These are phyloP conservation scores for Nibea coibor DNA, from an alignment of 2,113 vertebrate species.

Conservation along the genomic window DNA sequence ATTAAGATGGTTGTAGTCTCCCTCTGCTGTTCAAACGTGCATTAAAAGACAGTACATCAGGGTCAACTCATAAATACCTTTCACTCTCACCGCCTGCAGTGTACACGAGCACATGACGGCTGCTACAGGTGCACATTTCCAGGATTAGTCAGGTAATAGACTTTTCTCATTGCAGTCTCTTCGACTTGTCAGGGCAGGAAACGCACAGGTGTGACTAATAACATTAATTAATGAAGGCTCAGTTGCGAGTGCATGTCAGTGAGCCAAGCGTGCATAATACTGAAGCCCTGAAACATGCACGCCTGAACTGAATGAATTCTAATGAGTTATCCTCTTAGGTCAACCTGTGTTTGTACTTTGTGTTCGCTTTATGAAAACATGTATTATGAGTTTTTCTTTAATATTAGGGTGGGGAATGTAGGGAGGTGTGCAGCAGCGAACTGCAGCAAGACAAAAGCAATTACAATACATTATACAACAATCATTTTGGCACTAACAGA, in stretches of 20 bases:
- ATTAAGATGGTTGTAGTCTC: neutral
- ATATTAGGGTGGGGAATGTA: neutral
- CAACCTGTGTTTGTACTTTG: neutral
- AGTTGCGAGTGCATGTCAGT: neutral
- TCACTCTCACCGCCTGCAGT: neutral
- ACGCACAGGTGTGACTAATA: neutral
- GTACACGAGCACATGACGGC: neutral
- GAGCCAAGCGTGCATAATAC: neutral
- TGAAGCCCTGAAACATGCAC: neutral
- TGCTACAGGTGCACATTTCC: neutral
- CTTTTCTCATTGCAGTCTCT: neutral
- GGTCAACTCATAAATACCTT: neutral
- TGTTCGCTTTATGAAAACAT: neutral
- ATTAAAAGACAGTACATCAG: slow-evolving; percentile 8
- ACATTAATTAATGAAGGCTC: neutral
- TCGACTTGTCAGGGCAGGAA: neutral
- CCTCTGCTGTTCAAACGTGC: slow-evolving; percentile 3
- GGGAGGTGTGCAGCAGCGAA: neutral
- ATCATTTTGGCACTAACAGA: neutral
- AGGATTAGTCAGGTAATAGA: neutral
- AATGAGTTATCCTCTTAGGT: neutral
- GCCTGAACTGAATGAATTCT: neutral
- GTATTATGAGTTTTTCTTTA: neutral
- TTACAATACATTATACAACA: neutral
- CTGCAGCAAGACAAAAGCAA: neutral